Evolutionary conservation across 2,113 vertebrate species (phyloP).

Genomic region (Melanotaenia duboulayi): DNA sequence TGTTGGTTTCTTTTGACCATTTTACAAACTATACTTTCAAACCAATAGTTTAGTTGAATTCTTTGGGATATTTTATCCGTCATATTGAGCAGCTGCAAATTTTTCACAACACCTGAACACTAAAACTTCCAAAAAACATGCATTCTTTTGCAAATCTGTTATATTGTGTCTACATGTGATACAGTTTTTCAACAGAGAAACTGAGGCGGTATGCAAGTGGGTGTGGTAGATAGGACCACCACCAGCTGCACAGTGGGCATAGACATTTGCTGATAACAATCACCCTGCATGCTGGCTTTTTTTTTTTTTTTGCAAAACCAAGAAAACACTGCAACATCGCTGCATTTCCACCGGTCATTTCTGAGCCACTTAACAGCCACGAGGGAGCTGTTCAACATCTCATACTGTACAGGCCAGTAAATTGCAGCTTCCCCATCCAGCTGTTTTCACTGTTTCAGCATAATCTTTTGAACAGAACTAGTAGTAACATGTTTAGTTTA

Average conservation of each 20-base stretch:
- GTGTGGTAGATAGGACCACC: background rate
- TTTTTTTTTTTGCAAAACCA: background rate
- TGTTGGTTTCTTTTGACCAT: background rate
- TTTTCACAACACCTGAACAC: too few relatives aligned
- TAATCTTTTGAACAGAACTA: constrained; percentile 57
- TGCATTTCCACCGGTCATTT: constrained; percentile 42
- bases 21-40: background rate
- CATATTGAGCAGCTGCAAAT: background rate
- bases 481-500: constrained; percentile 54
- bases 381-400: constrained; percentile 36
- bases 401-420: constrained; percentile 44
- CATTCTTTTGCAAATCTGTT: background rate
- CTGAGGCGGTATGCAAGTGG: background rate
- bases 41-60: background rate
- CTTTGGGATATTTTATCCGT: background rate
- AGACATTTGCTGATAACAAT: constrained; percentile 1
- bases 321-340: constrained; percentile 17
- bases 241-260: background rate
- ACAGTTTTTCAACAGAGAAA: background rate
- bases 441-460: constrained; percentile 51
- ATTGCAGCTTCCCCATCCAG: constrained; percentile 32
- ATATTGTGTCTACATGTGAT: background rate
- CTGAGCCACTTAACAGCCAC: constrained; percentile 33
- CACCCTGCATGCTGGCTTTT: background rate
- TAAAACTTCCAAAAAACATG: background rate